Conservation (phyloP, 2,113 vertebrate species). For the Micromys minutus region DNA sequence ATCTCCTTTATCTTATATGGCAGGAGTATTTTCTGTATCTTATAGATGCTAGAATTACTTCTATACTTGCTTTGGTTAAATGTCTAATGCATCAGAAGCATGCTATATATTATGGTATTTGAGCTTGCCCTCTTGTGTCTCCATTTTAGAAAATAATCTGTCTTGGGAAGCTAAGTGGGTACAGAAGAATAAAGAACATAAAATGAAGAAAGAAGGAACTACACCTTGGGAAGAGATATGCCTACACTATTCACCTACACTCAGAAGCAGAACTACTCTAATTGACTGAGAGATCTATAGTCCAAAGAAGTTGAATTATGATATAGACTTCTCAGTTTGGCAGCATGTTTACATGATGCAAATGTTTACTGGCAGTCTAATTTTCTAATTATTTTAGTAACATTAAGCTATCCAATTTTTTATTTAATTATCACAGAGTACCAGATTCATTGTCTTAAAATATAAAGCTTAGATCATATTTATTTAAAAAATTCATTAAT, state of each 20-base stretch:
- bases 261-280: neutral
- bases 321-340: neutral
- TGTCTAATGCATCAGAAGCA: neutral
- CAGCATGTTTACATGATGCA: neutral
- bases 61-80: neutral
- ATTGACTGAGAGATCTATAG: neutral
- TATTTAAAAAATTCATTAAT: neutral
- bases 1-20: neutral
- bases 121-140: neutral
- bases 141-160: neutral
- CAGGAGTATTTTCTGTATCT: neutral
- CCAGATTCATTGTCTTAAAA: neutral
- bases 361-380: neutral
- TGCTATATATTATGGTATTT: neutral
- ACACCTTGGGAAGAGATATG: neutral
- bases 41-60: neutral
- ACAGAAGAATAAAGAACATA: neutral
- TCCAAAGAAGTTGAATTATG: neutral
- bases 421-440: neutral
- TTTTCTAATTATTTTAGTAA: slow-evolving; percentile 44
- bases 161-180: neutral
- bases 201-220: neutral
- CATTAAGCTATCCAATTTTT: neutral
- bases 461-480: neutral
- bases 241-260: neutral